Evolutionary conservation across 2,797 vertebrate genomes (phyloP).

Genomic region (Helostoma temminkii): DNA sequence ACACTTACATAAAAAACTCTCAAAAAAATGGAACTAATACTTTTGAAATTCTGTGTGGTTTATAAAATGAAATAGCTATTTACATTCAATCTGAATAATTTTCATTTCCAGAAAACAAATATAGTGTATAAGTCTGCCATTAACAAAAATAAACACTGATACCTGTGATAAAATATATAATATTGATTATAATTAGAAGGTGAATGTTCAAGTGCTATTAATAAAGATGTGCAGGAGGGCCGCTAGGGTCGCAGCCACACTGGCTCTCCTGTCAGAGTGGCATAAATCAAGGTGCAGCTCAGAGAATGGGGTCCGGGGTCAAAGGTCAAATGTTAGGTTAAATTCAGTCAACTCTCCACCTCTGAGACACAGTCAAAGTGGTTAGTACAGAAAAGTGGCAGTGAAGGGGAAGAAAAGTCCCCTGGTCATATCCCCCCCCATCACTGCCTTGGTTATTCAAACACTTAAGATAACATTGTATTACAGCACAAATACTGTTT

Average conservation of each 20-base stretch:
- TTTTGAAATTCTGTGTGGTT: constrained; percentile 82
- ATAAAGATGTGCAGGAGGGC: constrained; percentile 73
- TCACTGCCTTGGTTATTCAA: constrained; percentile 50
- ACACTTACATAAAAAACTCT: constrained; percentile 70
- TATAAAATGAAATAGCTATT: constrained; percentile 82
- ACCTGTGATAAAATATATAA: constrained; percentile 79
- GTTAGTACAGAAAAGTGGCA: constrained; percentile 75
- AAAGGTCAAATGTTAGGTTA: constrained; percentile 68
- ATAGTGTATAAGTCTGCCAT: constrained; percentile 74
- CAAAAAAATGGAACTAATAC: constrained; percentile 82
- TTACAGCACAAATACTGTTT: constrained; percentile 54
- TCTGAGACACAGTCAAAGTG: constrained; percentile 81
- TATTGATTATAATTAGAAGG: constrained; percentile 80
- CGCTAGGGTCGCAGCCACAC: constrained; percentile 31
- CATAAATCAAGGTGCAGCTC: constrained; percentile 82
- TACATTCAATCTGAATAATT: constrained; percentile 86
- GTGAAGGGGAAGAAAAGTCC: constrained; percentile 16
- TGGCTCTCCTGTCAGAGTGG: constrained; percentile 72
- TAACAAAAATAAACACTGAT: constrained; percentile 83
- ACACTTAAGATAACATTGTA: constrained; percentile 49
- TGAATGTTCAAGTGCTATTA: constrained; percentile 87
- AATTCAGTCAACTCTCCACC: constrained; percentile 84
- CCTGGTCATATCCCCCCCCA: constrained; percentile 38
- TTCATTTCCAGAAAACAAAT: constrained; percentile 65
- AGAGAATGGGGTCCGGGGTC: constrained; percentile 68